Conservation (phyloP, 2,113 vertebrate species). For the Corythaixoides concolor region DNA sequence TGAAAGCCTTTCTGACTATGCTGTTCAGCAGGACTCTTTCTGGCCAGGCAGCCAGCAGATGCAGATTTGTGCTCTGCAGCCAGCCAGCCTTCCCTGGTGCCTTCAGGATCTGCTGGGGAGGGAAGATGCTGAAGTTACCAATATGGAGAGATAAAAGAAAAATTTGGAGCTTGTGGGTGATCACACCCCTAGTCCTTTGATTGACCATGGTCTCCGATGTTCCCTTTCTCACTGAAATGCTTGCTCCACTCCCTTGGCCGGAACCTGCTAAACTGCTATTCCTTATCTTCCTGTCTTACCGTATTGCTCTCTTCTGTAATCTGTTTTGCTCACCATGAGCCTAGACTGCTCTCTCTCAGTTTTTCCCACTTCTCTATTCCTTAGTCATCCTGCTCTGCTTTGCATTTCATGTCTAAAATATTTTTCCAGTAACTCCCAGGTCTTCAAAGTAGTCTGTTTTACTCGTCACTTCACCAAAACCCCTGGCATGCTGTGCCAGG, state of each 20-base stretch:
- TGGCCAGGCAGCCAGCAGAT: neutral
- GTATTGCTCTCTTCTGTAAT: neutral
- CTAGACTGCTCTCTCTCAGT: neutral
- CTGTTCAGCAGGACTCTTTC: neutral
- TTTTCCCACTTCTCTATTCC: neutral
- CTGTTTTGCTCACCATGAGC: neutral
- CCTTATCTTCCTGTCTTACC: neutral
- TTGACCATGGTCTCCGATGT: neutral
- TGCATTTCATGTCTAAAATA: neutral
- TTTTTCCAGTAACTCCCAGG: neutral
- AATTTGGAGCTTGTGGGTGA: neutral
- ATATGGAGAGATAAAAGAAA: neutral
- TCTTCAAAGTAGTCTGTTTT: neutral
- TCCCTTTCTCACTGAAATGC: neutral
- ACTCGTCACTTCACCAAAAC: neutral
- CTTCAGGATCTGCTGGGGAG: neutral
- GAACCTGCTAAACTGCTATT: neutral
- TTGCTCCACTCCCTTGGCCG: neutral
- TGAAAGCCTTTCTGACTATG: neutral
- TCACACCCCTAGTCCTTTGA: neutral
- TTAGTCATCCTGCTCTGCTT: neutral
- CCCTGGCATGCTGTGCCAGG: accelerated
- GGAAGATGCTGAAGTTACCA: neutral
- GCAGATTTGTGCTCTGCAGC: neutral
- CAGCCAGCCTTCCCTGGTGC: neutral